Evolutionary conservation across 2,797 vertebrate species (phyloP), one percentile per base, ranked within the genome.

Genomic region (Enteromius mattozi): DNA sequence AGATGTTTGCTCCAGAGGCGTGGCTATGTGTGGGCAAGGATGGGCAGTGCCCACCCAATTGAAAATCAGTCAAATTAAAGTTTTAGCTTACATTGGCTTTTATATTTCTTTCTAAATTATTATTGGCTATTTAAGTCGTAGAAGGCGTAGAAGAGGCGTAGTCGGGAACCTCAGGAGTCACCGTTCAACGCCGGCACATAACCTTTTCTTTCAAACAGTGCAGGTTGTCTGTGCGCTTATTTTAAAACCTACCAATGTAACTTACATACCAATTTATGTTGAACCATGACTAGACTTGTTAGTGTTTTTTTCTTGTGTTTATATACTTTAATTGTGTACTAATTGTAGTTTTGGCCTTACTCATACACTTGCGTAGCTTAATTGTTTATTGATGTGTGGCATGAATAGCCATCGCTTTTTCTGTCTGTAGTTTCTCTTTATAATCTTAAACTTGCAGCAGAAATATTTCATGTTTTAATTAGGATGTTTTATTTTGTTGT

Each of bases 1-100:
- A 65, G 14, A 35, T 90, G 86, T 91, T 91, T 92, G 88, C 80
- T 12, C 24, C 40, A 33, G 70, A 61, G 40, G 68, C 6, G 40
- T 68, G 74, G 56, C 49, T 59, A 45, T 1, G 19, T 37, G 19
- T 51, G 78, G 72, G 47, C 19, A 30, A 40, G 27, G 45, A 10
- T 78, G 54, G 54, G 51, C 63, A 71, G 35, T 37, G 40, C 40
- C 63, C 75, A 6, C 30, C 56, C 16, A 61, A 77, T 77, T 40
- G 35, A n/a, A 61, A 77, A 61, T 76, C 54, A 61, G 54, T 56
- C 49, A 37, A 75, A 75, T 54, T 4, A 16, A n/a, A 14, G 21
- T 56, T 75, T 24, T 56, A 16, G 12, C 33, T 56, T 56, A n/a
- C 49, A 76, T 76, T 76, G 72, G 72, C 30, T 76, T 56, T 37